Conservation (phyloP, 2,113 vertebrate genomes). For the Chinchilla lanigera region DNA sequence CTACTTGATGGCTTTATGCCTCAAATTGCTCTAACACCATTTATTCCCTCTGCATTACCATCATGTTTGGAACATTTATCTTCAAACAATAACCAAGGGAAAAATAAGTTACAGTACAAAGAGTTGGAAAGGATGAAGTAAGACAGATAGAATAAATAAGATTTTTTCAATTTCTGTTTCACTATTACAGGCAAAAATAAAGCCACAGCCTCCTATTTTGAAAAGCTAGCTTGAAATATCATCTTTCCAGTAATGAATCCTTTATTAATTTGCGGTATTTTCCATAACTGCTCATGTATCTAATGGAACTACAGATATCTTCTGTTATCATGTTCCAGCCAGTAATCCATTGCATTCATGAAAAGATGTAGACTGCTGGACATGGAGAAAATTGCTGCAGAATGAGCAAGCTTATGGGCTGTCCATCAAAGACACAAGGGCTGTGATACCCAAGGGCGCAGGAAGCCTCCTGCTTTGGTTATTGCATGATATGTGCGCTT, state of each 20-base stretch:
- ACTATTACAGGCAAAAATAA: neutral
- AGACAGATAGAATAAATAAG: neutral
- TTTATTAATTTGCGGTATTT: neutral
- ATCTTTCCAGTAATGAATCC: neutral
- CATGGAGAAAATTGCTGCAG: neutral
- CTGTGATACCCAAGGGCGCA: neutral
- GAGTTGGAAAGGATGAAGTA: slow-evolving; percentile 2
- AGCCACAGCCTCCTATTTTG: neutral
- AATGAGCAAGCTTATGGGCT: neutral
- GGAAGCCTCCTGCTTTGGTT: neutral
- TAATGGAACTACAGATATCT: neutral
- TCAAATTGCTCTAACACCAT: neutral
- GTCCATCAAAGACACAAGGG: neutral
- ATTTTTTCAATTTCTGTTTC: neutral
- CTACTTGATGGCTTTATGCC: neutral
- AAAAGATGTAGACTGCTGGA: neutral
- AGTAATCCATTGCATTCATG: rapidly evolving
- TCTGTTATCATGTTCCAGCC: rapidly evolving
- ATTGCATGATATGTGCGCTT: neutral
- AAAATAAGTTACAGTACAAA: slow-evolving; percentile 32
- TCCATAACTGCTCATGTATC: neutral
- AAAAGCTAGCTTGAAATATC: neutral
- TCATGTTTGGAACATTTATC: neutral
- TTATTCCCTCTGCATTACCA: neutral
- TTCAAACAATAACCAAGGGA: neutral